Conservation (phyloP, 2,113 vertebrate species). For the Neodontobutis hainanensis region DNA sequence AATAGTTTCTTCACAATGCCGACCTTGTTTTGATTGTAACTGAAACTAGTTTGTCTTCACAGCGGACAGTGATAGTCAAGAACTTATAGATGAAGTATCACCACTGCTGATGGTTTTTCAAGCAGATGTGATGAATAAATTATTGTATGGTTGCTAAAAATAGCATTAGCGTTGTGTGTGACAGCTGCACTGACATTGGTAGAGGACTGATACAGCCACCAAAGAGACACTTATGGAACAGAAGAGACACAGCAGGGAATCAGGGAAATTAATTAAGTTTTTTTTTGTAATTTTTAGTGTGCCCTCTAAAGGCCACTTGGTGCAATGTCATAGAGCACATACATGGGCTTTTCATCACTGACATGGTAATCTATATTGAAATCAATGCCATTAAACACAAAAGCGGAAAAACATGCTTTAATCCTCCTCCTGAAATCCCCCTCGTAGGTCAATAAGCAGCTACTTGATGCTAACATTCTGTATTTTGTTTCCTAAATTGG, state of each 20-base stretch:
- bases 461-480: too few species aligned
- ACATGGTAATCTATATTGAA: neutral
- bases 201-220: neutral
- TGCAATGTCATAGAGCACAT: neutral
- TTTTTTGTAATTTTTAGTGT: neutral
- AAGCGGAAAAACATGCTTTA: too few species aligned
- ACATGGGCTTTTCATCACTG: neutral
- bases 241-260: neutral
- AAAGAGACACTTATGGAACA: neutral
- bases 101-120: neutral
- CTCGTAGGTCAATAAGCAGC: too few species aligned
- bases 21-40: too few species aligned
- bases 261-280: neutral
- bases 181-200: constrained; percentile 1
- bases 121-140: constrained; percentile 5
- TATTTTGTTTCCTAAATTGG: too few species aligned
- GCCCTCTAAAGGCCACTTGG: neutral
- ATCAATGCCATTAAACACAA: neutral
- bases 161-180: neutral
- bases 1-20: too few species aligned
- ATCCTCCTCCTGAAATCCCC: too few species aligned
- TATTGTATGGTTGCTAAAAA: neutral
- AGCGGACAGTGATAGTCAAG: neutral
- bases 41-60: too few species aligned
- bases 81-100: neutral